Base-by-base conservation (phyloP, 2,113 vertebrate genomes). In the Indicator indicator region DNA sequence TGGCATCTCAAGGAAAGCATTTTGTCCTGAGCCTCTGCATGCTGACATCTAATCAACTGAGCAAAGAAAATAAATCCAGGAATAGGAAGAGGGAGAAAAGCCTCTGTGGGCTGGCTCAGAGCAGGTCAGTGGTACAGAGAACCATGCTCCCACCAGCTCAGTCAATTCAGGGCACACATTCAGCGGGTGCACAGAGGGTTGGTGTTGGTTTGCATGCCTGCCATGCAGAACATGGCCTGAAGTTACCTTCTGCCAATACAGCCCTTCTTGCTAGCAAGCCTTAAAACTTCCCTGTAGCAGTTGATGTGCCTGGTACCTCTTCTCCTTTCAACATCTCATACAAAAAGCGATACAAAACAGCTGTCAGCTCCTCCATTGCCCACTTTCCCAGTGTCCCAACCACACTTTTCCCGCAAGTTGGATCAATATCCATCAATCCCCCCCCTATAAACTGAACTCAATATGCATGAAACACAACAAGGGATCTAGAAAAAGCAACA, bases 131-230 rank as follows among this genome's bases (percentile, higher is more conserved):
- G 65, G 52, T 9, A 23, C 23, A 8, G 54, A 80, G 68, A 87
- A 78, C 72, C 44, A 36, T 3, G 5, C 18, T 74, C 36, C 82
- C 83, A 92, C 17, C 69, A 46, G 62, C 3, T 11, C 33, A 75
- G 86, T 69, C 28, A 30, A 4, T 33, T 30, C 44, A 62, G 50
- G 48, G 20, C 21, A 4, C 19, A 5, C 0, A 1, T 14, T 76
- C 15, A 26, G 40, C 27, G 42, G 15, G 42, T 42, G 64, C 15
- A 50, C 38, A 2, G 11, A 38, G 40, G 55, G 42, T 7, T 2
- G 5, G 18, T 2, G 16, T 24, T 48, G 6, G 5, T 21, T 36
- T 0, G 0, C 6, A 1, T 7, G 36, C n/a, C 65, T 30, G 73
- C 27, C 54, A 15, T 0, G 1, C 52, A 48, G 83, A 9, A 3